Evolutionary conservation across 2,113 vertebrate species (phyloP).

Genomic region (Stigmatopora nigra): DNA sequence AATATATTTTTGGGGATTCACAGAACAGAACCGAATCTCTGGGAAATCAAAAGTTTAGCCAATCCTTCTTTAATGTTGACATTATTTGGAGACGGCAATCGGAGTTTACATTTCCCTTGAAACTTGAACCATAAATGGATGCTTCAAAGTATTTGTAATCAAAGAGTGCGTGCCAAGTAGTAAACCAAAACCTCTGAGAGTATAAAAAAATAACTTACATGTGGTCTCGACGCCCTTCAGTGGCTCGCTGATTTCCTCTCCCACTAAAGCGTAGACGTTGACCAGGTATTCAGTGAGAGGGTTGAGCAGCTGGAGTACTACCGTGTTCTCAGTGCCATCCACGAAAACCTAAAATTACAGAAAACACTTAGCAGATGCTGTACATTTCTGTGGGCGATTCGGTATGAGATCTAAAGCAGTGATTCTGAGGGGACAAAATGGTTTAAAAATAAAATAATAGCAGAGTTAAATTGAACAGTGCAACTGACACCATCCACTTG

Average conservation of each 20-base stretch:
- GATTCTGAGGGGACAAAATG: too few relatives aligned
- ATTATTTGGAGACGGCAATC: not conserved
- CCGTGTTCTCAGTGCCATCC: conserved; percentile 78
- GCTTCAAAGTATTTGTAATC: conserved; percentile 8
- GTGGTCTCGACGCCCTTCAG: conserved; percentile 85
- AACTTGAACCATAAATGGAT: conserved; percentile 6
- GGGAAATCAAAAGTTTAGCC: not conserved
- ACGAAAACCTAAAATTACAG: conserved; percentile 76
- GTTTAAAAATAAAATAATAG: too few relatives aligned
- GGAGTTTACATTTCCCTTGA: conserved; percentile 12
- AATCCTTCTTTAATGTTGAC: not conserved
- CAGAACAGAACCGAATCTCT: not conserved
- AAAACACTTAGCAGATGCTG: conserved; percentile 1
- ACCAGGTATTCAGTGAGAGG: conserved; percentile 86
- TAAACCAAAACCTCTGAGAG: conserved; percentile 4
- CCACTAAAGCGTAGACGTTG: conserved; percentile 84
- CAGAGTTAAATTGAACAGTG: too few relatives aligned
- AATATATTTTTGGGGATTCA: not conserved
- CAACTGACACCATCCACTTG: too few relatives aligned
- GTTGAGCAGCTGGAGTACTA: conserved; percentile 78
- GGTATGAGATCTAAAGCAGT: not conserved
- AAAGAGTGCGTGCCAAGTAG: not conserved
- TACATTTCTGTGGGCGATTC: not conserved
- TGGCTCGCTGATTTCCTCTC: conserved; percentile 88
- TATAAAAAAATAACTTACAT: conserved; percentile 68